Base-by-base conservation (phyloP, 2,888 invertebrate species). In the Acanthosoma haemorrhoidale region DNA sequence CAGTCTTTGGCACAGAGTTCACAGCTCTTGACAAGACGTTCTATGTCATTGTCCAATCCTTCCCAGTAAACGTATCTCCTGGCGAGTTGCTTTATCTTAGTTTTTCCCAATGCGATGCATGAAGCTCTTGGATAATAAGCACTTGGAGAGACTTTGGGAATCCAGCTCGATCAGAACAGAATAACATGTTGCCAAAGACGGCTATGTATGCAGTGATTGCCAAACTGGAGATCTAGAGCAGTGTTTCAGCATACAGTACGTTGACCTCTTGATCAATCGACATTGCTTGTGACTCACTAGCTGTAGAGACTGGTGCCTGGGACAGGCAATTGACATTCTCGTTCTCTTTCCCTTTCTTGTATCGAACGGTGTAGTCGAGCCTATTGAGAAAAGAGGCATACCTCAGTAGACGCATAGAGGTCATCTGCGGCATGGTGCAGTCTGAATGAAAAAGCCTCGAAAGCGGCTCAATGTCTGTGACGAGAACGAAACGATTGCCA, bases 61-160 rank as follows among this genome's bases (percentile, higher is more conserved):
- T 72, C 74, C 77, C 76, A 78, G 70, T 74, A 76, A 16, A 77
- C 74, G 68, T 76, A 76, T 1, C 74, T 72, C 11, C 77, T 68
- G 25, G 76, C 76, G 8, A 77, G 38, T 25, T 72, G 68, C 67
- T 77, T 77, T 75, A 77, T 77, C 32, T 76, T 76, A 11, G 75
- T 73, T 5, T 77, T 73, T 0, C 77, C 77, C 9, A 75, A 43
- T 77, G 76, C 0, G 76, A 76, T 6, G 71, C 58, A 68, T 77
- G 76, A 5, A 77, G 64, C 68, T 77, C 77, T 16, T 74, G 58
- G 41, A 77, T 60, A 6, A 76, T 41, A 36, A 61, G 25, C 4
- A 11, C 9, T 39, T 72, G 70, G 2, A 76, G 76, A 3, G 74
- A 72, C 11, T 41, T 34, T 18, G 74, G 74, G 61, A 76, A 73